phyloP scores from a whole-genome alignment of 2,113 vertebrate genomes.

The Mustelus asterias region DNA sequence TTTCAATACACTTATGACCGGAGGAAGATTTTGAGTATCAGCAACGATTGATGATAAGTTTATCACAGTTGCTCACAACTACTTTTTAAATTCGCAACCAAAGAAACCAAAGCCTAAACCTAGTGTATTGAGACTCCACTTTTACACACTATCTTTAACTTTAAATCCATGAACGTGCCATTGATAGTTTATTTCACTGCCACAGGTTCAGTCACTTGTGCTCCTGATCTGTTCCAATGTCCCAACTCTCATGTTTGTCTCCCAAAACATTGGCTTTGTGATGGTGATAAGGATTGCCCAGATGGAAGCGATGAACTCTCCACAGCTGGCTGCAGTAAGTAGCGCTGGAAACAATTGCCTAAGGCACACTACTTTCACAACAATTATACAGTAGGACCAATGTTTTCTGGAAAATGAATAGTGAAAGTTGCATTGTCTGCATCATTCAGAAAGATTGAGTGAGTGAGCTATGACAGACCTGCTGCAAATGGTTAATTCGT shows the following conservation, averaged over 20 bases:
- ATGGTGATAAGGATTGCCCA: slow-evolving; percentile 91
- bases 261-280: slow-evolving; percentile 88
- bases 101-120: neutral
- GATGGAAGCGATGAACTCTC: slow-evolving; percentile 90
- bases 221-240: slow-evolving; percentile 82
- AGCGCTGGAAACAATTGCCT: neutral
- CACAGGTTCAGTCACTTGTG: slow-evolving; percentile 81
- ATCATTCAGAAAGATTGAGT: neutral
- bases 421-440: neutral
- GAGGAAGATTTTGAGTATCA: neutral
- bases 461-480: neutral
- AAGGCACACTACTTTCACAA: neutral
- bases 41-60: neutral
- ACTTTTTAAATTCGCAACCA: neutral
- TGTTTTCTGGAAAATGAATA: neutral
- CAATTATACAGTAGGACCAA: neutral
- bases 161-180: neutral
- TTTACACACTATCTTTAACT: neutral
- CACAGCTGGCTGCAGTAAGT: slow-evolving; percentile 84
- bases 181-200: slow-evolving; percentile 27
- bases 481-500: neutral
- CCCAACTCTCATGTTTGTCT: slow-evolving; percentile 86
- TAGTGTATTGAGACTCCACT: neutral
- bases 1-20: neutral
- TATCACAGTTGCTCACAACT: too few relatives aligned